These are phyloP conservation scores for Lithophane leautieri DNA, from an alignment of 2,888 invertebrate species.

Conservation along the genomic window DNA sequence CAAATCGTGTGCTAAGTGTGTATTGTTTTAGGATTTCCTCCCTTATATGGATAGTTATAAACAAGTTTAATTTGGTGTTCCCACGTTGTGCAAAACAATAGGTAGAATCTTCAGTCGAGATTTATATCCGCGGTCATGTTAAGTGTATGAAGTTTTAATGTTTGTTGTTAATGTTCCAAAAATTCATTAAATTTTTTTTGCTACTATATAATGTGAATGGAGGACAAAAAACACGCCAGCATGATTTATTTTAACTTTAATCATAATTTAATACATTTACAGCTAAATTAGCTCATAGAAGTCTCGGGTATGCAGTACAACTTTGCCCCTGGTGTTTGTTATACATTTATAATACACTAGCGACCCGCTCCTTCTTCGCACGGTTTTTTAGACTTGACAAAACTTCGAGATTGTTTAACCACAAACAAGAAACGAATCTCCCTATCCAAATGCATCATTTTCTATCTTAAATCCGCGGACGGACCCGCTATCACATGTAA, in stretches of 20 bases:
- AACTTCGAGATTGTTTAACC: too few relatives aligned
- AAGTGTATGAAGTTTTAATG: constrained; percentile 1
- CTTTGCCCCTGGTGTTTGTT: background rate
- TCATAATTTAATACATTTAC: background rate
- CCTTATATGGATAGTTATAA: background rate
- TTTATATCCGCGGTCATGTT: constrained; percentile 1
- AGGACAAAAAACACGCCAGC: background rate
- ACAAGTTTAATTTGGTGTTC: constrained; percentile 14
- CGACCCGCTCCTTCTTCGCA: too few relatives aligned
- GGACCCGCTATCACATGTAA: constrained; percentile 21
- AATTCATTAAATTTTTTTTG: background rate
- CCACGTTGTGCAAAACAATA: constrained; percentile 38
- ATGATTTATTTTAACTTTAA: constrained; percentile 2
- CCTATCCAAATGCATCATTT: background rate
- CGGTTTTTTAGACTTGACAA: too few relatives aligned
- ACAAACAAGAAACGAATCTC: background rate
- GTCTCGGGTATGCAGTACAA: too few relatives aligned
- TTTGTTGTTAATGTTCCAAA: background rate
- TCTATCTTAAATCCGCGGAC: background rate
- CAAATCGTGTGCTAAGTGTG: background rate
- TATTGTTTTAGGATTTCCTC: constrained; percentile 31
- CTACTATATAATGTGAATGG: background rate
- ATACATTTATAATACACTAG: background rate
- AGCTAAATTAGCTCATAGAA: background rate
- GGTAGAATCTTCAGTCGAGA: background rate